These are phyloP conservation scores for Lycocorax pyrrhopterus DNA, from an alignment of 2,113 vertebrate species.

Conservation along the genomic window DNA sequence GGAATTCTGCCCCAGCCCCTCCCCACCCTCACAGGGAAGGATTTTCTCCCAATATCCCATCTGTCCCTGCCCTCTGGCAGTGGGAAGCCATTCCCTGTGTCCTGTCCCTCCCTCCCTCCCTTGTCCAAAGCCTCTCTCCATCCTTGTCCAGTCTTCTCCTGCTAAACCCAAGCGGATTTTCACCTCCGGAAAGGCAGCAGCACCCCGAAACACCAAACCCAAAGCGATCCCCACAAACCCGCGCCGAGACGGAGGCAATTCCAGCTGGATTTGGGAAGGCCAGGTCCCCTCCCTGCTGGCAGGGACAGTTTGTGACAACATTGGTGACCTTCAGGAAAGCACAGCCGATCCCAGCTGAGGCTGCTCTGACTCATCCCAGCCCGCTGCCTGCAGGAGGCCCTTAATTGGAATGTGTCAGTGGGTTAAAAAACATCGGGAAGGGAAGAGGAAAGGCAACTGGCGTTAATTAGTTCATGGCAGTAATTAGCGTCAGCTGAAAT, in stretches of 20 bases:
- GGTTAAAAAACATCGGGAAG: not conserved
- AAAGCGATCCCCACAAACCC: fast-evolving
- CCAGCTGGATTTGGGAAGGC: not conserved
- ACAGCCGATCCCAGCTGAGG: not conserved
- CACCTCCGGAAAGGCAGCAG: fast-evolving
- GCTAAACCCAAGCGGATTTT: not conserved
- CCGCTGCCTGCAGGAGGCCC: not conserved
- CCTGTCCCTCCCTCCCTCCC: not conserved
- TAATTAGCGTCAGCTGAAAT: constrained; percentile 39
- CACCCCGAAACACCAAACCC: not conserved
- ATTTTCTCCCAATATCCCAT: not conserved
- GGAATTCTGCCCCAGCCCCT: not conserved
- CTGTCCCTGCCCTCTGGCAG: not conserved
- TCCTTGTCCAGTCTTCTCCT: fast-evolving
- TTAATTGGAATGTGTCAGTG: constrained; percentile 26
- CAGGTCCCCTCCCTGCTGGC: not conserved
- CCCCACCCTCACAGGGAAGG: not conserved
- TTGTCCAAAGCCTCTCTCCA: not conserved
- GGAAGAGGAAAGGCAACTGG: not conserved
- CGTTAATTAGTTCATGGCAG: constrained; percentile 32
- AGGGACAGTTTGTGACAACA: not conserved
- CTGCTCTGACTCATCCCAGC: not conserved
- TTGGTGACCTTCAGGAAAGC: not conserved
- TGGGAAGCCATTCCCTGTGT: not conserved
- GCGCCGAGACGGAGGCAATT: fast-evolving